A percentile compares a stretch with the other conserved stretches of the same genome.
Evolutionary conservation across 2,888 invertebrate genomes (phyloP).

Genomic region (Ochropleura leucogaster): DNA sequence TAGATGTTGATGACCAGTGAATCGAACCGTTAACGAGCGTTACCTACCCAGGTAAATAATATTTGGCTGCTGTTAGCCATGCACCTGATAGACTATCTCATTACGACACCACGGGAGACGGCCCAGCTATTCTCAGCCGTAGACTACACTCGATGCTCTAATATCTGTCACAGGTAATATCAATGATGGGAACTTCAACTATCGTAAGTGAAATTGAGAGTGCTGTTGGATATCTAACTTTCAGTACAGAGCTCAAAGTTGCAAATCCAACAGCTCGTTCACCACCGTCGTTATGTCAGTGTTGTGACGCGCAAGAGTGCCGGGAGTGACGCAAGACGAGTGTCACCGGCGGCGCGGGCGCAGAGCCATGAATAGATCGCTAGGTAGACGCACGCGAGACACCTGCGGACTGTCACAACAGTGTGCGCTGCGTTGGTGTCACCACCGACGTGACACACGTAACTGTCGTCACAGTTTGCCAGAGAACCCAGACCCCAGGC

Average conservation of each 20-base stretch:
- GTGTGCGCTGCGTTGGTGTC: slow-evolving; percentile 37
- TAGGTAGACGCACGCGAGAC: slow-evolving; percentile 82
- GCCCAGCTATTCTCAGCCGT: slow-evolving; percentile 36
- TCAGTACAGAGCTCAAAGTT: not conserved
- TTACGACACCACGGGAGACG: slow-evolving; percentile 31
- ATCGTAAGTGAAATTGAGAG: not conserved
- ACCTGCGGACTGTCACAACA: slow-evolving; percentile 73
- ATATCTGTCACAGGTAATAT: slow-evolving; percentile 55
- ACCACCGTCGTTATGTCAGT: slow-evolving; percentile 44
- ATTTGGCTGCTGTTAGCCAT: not conserved
- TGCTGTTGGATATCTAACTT: not conserved
- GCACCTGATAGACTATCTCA: slow-evolving; percentile 16
- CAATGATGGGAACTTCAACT: not conserved
- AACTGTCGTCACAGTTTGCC: slow-evolving; percentile 2
- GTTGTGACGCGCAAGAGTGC: slow-evolving; percentile 48
- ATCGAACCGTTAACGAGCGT: not conserved
- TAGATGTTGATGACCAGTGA: not conserved
- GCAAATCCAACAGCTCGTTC: not conserved
- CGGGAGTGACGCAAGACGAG: slow-evolving; percentile 73
- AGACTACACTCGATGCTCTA: slow-evolving; percentile 48
- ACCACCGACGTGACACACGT: slow-evolving; percentile 33
- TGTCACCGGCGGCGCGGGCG: slow-evolving; percentile 66
- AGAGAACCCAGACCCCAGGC: not conserved
- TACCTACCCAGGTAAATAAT: no score
- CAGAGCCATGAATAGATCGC: slow-evolving; percentile 73